Conservation (phyloP, 2,797 vertebrate genomes). For the Melanotaenia pygmaea region DNA sequence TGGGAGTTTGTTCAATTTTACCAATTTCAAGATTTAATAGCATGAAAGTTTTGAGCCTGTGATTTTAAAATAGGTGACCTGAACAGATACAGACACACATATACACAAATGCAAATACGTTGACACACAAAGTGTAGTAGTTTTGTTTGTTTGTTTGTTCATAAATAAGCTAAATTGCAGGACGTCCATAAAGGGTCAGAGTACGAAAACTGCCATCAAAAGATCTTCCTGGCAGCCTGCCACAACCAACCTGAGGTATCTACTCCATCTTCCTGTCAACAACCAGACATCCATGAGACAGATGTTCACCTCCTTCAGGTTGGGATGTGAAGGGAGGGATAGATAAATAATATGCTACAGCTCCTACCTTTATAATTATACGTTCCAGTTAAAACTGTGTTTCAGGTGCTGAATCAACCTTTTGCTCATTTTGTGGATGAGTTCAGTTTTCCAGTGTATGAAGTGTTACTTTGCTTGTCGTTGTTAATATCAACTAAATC, state of each 20-base stretch:
- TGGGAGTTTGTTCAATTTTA: constrained; percentile 27
- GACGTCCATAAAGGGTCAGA: not conserved
- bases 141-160: not conserved
- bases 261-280: constrained; percentile 43
- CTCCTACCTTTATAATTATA: no score
- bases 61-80: constrained; percentile 21
- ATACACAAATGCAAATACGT: not conserved
- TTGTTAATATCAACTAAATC: no score
- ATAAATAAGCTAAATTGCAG: not conserved
- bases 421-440: no score
- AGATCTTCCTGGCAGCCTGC: constrained; percentile 20
- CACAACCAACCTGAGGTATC: constrained; percentile 33
- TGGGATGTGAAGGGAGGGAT: no score
- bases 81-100: constrained; percentile 4
- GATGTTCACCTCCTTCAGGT: no score
- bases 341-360: no score
- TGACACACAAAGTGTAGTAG: not conserved
- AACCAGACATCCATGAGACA: constrained; percentile 28
- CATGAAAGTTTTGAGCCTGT: constrained; percentile 18
- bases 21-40: constrained; percentile 15
- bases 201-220: constrained; percentile 22
- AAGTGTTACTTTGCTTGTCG: no score
- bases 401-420: no score
- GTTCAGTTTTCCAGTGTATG: no score
- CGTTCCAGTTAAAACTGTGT: no score